phyloP scores from a whole-genome alignment of 2,888 invertebrate species.

The Hyposoter didymator region DNA sequence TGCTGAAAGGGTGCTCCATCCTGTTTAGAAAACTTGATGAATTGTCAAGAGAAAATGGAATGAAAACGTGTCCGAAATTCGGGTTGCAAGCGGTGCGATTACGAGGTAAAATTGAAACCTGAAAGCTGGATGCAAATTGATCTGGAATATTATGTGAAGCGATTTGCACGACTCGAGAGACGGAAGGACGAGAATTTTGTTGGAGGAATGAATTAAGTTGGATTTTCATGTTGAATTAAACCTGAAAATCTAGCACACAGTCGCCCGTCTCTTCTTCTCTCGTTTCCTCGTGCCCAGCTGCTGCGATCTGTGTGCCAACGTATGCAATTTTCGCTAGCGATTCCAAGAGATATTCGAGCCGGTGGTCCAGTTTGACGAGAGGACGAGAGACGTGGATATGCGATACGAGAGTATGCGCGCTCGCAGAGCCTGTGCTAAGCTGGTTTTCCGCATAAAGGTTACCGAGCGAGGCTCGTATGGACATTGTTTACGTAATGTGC shows the following conservation, averaged over 20 bases:
- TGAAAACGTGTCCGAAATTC: background rate
- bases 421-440: background rate
- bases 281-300: background rate
- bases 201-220: slow-evolving; percentile 41
- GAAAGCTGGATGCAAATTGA: slow-evolving; percentile 14
- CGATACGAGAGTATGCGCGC: slow-evolving; percentile 11
- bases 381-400: background rate
- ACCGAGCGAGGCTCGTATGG: slow-evolving; percentile 32
- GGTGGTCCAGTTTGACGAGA: slow-evolving; percentile 21
- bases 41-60: slow-evolving; percentile 2
- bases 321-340: slow-evolving; percentile 17
- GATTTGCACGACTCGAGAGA: background rate
- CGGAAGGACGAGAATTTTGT: slow-evolving; percentile 43
- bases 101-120: background rate
- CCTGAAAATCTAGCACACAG: background rate
- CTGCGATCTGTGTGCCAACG: background rate
- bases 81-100: background rate
- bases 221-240: slow-evolving; percentile 56
- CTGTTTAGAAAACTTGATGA: slow-evolving; percentile 2
- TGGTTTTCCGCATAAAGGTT: slow-evolving; percentile 57
- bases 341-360: slow-evolving; percentile 14
- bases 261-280: background rate
- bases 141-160: slow-evolving; percentile 3
- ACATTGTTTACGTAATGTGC: slow-evolving; percentile 67
- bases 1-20: background rate